phyloP scores from a whole-genome alignment of 2,113 vertebrate genomes.

The Anas platyrhynchos region DNA sequence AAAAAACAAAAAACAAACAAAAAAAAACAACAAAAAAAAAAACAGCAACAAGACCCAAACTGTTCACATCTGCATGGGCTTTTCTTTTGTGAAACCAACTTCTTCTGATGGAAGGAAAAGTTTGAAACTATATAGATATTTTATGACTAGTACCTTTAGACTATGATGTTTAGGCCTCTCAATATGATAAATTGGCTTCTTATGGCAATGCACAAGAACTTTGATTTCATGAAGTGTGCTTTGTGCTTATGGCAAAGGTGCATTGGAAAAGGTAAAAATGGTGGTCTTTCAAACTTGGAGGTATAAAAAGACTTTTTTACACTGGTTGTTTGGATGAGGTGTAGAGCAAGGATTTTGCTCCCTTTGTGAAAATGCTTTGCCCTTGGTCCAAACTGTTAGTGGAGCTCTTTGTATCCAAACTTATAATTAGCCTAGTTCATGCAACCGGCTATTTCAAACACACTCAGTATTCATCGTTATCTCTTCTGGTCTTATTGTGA shows the following conservation, averaged over 20 bases:
- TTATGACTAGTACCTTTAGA: background rate
- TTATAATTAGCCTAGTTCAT: background rate
- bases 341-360: background rate
- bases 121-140: background rate
- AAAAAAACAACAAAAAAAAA: too few species aligned
- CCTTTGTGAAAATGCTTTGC: background rate
- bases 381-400: background rate
- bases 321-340: background rate
- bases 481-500: background rate
- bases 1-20: background rate
- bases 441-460: background rate
- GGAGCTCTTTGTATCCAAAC: background rate
- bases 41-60: background rate
- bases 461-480: rapidly evolving
- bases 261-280: background rate
- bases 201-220: background rate
- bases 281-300: background rate
- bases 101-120: background rate
- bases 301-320: background rate
- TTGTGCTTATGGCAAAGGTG: background rate
- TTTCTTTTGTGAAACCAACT: background rate
- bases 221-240: background rate
- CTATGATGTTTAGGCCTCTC: background rate
- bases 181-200: background rate
- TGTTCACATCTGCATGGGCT: background rate